These are phyloP conservation scores for Bombus breviceps DNA, from an alignment of 1,140 invertebrate genomes.

Conservation along the genomic window DNA sequence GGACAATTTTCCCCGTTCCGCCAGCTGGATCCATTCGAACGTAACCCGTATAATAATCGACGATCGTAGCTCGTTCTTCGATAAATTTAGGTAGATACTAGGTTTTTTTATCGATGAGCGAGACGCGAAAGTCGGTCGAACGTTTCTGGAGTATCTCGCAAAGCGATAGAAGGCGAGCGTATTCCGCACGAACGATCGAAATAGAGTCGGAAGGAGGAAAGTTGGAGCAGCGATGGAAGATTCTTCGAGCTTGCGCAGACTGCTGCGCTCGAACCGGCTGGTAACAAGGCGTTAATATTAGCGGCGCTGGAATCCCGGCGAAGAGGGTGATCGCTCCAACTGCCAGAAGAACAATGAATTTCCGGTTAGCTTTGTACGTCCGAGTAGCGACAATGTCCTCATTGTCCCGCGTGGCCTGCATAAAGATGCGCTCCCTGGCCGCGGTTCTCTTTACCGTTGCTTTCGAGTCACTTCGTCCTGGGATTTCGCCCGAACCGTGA, in stretches of 20 bases:
- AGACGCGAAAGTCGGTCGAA: background rate
- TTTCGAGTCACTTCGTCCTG: background rate
- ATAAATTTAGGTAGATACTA: no score
- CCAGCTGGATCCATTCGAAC: background rate
- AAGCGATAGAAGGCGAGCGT: background rate
- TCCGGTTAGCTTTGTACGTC: slow-evolving; percentile 61
- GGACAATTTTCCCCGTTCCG: background rate
- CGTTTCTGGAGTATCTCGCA: background rate
- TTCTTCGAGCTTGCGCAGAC: slow-evolving; percentile 23
- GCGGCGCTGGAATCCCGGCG: slow-evolving; percentile 50
- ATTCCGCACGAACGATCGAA: slow-evolving; percentile 14
- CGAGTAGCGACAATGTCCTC: slow-evolving; percentile 61
- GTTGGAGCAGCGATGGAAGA: background rate
- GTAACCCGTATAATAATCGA: slow-evolving; percentile 12
- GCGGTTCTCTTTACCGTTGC: background rate
- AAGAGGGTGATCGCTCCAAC: slow-evolving; percentile 52
- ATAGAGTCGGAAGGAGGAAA: slow-evolving; percentile 28
- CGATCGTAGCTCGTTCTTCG: background rate
- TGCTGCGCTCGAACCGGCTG: slow-evolving; percentile 39
- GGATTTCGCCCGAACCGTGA: background rate
- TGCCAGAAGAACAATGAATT: slow-evolving; percentile 62
- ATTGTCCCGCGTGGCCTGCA: slow-evolving; percentile 57
- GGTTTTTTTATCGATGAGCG: no score
- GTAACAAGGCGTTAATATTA: slow-evolving; percentile 69
- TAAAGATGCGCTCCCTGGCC: slow-evolving; percentile 57